Conservation (phyloP, 2,113 vertebrate species). For the Mungos mungo region DNA sequence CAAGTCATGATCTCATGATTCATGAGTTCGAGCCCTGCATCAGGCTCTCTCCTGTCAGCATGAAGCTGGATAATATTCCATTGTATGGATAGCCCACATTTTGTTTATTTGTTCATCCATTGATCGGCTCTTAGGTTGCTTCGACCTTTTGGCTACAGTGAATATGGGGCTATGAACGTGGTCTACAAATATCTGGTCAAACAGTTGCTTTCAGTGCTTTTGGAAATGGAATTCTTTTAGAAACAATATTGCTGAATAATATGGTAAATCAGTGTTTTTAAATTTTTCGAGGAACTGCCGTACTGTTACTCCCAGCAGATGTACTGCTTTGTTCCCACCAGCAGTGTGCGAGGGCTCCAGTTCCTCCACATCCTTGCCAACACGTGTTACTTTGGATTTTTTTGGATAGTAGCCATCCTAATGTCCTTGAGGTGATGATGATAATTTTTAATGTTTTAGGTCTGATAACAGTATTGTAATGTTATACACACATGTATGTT, state of each 20-base stretch:
- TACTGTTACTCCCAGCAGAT: background rate
- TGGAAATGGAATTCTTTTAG: background rate
- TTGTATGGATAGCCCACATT: background rate
- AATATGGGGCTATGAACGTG: background rate
- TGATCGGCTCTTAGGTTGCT: background rate
- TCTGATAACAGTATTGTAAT: background rate
- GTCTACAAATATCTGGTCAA: background rate
- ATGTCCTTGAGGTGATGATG: background rate
- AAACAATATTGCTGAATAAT: background rate
- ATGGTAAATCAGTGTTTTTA: background rate
- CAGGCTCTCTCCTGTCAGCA: too few species aligned
- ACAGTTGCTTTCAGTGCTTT: background rate
- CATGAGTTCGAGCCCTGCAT: background rate
- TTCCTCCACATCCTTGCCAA: background rate
- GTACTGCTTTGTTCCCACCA: background rate
- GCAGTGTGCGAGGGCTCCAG: fast-evolving
- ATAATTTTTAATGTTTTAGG: background rate
- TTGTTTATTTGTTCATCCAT: background rate
- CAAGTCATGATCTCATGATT: background rate
- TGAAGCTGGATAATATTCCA: background rate
- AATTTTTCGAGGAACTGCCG: background rate
- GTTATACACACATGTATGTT: background rate
- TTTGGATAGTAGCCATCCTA: background rate
- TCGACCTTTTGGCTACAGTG: background rate
- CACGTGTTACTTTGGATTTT: background rate